Conservation (phyloP, 2,113 vertebrate genomes). For the Seriola quinqueradiata region DNA sequence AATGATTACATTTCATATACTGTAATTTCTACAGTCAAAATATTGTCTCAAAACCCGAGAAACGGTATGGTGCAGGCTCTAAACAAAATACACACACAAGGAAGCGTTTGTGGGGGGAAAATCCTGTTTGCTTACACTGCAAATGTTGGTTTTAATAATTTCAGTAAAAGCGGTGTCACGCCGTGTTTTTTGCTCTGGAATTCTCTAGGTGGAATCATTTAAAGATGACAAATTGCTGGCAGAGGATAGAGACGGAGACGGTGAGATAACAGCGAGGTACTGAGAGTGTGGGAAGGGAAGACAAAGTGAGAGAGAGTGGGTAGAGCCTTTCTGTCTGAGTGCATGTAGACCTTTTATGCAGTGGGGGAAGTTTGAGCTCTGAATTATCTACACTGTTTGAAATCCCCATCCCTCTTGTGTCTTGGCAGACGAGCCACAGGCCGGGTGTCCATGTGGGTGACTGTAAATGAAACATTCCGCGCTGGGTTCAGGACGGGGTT, state of each 20-base stretch:
- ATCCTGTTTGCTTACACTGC: slow-evolving; percentile 69
- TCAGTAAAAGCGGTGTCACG: slow-evolving; percentile 52
- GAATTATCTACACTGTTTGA: slow-evolving; percentile 77
- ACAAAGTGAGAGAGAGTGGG: slow-evolving; percentile 55
- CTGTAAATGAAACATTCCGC: slow-evolving; percentile 76
- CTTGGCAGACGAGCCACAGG: slow-evolving; percentile 63
- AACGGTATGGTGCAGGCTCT: slow-evolving; percentile 58
- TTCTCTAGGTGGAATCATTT: slow-evolving; percentile 53
- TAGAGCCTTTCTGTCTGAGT: slow-evolving; percentile 33
- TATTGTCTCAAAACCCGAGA: slow-evolving; percentile 71
- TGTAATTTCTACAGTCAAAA: slow-evolving; percentile 75
- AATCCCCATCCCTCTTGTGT: slow-evolving; percentile 66
- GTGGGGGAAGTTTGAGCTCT: slow-evolving; percentile 49
- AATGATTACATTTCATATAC: slow-evolving; percentile 69
- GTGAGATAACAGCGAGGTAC: slow-evolving; percentile 53
- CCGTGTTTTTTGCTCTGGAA: slow-evolving; percentile 22
- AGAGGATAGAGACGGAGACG: slow-evolving; percentile 34
- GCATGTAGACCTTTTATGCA: slow-evolving; percentile 42
- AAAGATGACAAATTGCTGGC: slow-evolving; percentile 57
- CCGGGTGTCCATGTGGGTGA: slow-evolving; percentile 61
- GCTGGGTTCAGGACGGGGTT: slow-evolving; percentile 74
- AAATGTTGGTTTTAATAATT: slow-evolving; percentile 81
- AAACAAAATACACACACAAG: slow-evolving; percentile 76
- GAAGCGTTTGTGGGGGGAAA: slow-evolving; percentile 67
- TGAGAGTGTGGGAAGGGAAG: slow-evolving; percentile 48